Evolutionary conservation across 2,797 vertebrate genomes (phyloP).

Genomic region (Nothura maculosa): DNA sequence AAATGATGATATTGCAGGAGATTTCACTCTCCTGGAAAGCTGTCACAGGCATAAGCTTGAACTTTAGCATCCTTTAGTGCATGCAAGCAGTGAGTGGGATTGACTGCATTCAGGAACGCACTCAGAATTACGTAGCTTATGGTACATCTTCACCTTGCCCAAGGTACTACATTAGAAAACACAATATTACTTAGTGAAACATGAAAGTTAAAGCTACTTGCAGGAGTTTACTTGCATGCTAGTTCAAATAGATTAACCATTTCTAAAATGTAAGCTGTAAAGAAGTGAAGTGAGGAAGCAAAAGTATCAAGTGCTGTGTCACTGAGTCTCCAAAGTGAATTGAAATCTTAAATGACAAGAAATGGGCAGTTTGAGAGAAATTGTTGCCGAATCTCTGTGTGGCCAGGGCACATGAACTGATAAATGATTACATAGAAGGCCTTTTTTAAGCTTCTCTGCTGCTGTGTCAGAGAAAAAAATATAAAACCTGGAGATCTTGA

Average conservation of each 20-base stretch:
- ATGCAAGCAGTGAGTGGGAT: neutral
- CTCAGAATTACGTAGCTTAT: neutral
- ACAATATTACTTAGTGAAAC: neutral
- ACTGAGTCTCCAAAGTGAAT: conserved; percentile 14
- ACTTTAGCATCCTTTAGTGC: neutral
- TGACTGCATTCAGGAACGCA: neutral
- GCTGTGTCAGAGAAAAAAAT: conserved; percentile 60
- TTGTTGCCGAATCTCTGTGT: neutral
- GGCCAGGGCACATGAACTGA: conserved; percentile 38
- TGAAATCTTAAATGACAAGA: conserved; percentile 56
- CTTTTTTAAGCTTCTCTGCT: conserved; percentile 50
- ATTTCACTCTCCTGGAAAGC: neutral
- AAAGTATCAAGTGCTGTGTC: conserved; percentile 9
- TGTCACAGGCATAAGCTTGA: neutral
- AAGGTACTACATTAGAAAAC: neutral
- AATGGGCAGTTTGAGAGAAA: conserved; percentile 54
- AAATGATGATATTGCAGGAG: neutral
- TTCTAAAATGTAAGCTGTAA: conserved; percentile 46
- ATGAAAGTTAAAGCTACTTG: conserved; percentile 23
- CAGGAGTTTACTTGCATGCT: neutral
- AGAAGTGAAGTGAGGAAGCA: neutral
- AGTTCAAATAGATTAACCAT: conserved; percentile 23
- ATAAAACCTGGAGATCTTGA: conserved; percentile 10
- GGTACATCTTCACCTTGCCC: neutral
- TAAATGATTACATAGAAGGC: conserved; percentile 47